Evolutionary conservation across 2,888 invertebrate species (phyloP).

Genomic region (Erebia aethiops): DNA sequence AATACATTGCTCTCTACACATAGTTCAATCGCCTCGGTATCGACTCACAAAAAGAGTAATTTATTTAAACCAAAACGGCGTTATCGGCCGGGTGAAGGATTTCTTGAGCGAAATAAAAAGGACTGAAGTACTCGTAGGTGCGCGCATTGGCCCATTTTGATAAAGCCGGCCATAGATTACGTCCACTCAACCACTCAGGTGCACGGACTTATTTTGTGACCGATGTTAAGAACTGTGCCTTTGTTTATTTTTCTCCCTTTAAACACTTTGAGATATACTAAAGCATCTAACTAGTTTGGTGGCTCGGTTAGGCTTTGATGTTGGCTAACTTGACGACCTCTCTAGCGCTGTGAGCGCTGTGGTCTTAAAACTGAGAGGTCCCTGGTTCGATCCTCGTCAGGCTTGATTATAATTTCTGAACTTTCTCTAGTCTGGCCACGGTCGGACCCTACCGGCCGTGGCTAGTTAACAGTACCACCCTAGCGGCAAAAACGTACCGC

Average conservation of each 20-base stretch:
- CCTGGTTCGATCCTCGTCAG: no score
- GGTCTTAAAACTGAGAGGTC: no score
- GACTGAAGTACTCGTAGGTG: slow-evolving; percentile 52
- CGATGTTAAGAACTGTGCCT: slow-evolving; percentile 39
- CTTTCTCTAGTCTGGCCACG: no score
- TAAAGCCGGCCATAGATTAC: slow-evolving; percentile 75
- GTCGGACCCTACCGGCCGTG: no score
- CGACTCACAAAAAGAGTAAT: slow-evolving; percentile 41
- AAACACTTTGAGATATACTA: slow-evolving; percentile 23
- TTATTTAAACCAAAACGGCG: slow-evolving; percentile 56
- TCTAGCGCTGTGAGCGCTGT: no score
- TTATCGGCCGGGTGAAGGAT: slow-evolving; percentile 54
- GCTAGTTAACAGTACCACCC: no score
- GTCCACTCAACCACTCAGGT: slow-evolving; percentile 59
- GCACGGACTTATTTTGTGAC: slow-evolving; percentile 45
- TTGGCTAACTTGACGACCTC: not conserved
- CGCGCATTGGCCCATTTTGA: slow-evolving; percentile 80
- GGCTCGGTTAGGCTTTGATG: not conserved
- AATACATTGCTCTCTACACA: slow-evolving; percentile 36
- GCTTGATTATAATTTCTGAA: no score
- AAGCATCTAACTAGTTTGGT: slow-evolving; percentile 3
- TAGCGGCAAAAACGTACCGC: no score
- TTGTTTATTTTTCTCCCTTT: slow-evolving; percentile 37
- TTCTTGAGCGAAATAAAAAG: slow-evolving; percentile 56
- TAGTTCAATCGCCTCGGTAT: slow-evolving; percentile 23